phyloP scores from a whole-genome alignment of 2,113 vertebrate species.

The Naja naja region DNA sequence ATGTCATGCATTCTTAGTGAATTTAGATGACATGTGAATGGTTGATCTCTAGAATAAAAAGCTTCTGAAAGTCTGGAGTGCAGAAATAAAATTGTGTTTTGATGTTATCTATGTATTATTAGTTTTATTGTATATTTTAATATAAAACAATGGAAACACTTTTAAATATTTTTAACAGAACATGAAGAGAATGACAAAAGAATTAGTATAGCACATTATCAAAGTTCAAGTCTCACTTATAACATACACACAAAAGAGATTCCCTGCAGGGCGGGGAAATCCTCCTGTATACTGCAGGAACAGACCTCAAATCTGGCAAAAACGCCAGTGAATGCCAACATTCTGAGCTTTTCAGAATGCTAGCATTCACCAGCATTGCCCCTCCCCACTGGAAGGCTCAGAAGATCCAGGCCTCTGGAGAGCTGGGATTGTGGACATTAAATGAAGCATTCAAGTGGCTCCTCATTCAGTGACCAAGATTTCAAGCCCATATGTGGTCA shows the following conservation, averaged over 20 bases:
- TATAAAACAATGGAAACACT: neutral
- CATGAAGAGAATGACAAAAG: neutral
- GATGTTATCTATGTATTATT: neutral
- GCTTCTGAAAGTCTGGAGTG: neutral
- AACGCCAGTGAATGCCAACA: neutral
- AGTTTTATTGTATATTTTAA: neutral
- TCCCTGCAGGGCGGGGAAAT: neutral
- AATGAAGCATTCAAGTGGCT: neutral
- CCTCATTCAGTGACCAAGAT: neutral
- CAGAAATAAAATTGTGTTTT: conserved; percentile 8
- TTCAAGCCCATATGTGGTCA: neutral
- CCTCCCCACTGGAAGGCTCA: neutral
- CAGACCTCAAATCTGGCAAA: neutral
- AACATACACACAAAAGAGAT: neutral
- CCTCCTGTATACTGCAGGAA: neutral
- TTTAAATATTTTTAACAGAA: neutral
- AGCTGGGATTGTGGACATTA: neutral
- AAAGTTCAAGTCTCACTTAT: neutral
- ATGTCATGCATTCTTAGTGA: neutral
- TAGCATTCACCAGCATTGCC: neutral
- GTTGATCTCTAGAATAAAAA: neutral
- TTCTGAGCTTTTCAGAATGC: neutral
- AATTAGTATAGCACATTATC: neutral
- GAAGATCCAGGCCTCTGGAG: neutral
- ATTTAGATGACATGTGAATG: neutral